Conservation (phyloP, 2,888 invertebrate species). For the Agrotis segetum region DNA sequence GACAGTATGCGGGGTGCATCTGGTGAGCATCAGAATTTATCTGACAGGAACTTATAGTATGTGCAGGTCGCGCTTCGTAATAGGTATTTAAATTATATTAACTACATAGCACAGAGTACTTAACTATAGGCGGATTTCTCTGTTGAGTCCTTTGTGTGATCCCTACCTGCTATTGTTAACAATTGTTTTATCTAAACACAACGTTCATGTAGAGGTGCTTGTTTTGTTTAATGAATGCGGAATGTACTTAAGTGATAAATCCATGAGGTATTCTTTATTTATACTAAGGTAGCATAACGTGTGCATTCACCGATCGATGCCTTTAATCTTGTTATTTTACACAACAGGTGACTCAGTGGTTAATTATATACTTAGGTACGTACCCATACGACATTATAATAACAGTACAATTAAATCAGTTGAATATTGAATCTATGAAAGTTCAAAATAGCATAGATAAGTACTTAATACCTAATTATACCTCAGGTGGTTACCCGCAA, state of each 20-base stretch:
- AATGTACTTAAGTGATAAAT: slow-evolving; percentile 13
- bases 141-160: not conserved
- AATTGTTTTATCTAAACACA: slow-evolving; percentile 6
- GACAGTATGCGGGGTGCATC: too few relatives aligned
- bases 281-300: slow-evolving; percentile 5
- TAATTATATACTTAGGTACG: slow-evolving; percentile 4
- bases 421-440: slow-evolving; percentile 3
- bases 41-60: too few relatives aligned
- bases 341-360: slow-evolving; percentile 40
- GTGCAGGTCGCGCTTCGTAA: too few relatives aligned
- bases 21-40: too few relatives aligned
- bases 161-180: slow-evolving; percentile 4
- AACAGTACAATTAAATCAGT: slow-evolving; percentile 10
- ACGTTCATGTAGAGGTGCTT: too few relatives aligned
- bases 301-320: slow-evolving; percentile 23
- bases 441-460: not conserved
- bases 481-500: not conserved
- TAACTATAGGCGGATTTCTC: not conserved
- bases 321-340: slow-evolving; percentile 36
- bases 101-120: too few relatives aligned
- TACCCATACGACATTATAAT: slow-evolving; percentile 11
- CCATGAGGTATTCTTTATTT: slow-evolving; percentile 19
- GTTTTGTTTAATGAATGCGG: slow-evolving; percentile 15
- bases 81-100: too few relatives aligned
- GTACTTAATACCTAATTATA: not conserved